phyloP scores from a whole-genome alignment of 2,797 vertebrate genomes.

The Allobates femoralis region DNA sequence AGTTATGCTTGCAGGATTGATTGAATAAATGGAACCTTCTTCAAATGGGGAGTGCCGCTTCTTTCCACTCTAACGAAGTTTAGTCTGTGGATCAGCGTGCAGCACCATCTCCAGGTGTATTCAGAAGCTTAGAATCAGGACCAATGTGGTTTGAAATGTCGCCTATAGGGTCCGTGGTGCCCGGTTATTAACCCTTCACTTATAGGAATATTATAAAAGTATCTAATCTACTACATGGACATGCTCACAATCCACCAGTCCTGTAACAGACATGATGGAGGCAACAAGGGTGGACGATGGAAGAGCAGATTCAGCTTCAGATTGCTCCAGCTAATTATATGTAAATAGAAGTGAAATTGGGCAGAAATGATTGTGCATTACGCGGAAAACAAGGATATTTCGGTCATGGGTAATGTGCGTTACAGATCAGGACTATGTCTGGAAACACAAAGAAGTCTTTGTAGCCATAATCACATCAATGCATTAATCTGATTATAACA shows the following conservation, averaged over 20 bases:
- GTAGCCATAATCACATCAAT: background rate
- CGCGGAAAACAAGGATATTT: background rate
- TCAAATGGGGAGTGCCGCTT: too few species aligned
- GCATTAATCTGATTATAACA: constrained; percentile 16
- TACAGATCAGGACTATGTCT: constrained; percentile 10
- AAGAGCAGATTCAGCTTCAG: background rate
- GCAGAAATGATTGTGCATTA: background rate
- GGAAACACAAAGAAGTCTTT: background rate
- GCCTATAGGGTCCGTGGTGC: too few species aligned
- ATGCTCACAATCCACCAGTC: background rate
- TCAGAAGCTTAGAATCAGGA: too few species aligned
- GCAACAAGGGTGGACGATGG: too few species aligned
- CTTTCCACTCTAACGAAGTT: too few species aligned
- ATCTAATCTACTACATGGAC: background rate
- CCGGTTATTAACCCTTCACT: too few species aligned
- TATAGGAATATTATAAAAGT: background rate
- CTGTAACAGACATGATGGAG: background rate
- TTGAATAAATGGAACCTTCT: too few species aligned
- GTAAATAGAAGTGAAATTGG: background rate
- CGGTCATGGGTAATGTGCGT: constrained; percentile 7
- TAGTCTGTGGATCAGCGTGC: too few species aligned
- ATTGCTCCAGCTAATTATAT: background rate
- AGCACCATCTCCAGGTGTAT: too few species aligned
- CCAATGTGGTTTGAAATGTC: too few species aligned
- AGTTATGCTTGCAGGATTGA: too few species aligned